Percentiles rank a stretch among this genome's conserved stretches.
Conservation (phyloP, 1,140 invertebrate species). For the Hirudo medicinalis region DNA sequence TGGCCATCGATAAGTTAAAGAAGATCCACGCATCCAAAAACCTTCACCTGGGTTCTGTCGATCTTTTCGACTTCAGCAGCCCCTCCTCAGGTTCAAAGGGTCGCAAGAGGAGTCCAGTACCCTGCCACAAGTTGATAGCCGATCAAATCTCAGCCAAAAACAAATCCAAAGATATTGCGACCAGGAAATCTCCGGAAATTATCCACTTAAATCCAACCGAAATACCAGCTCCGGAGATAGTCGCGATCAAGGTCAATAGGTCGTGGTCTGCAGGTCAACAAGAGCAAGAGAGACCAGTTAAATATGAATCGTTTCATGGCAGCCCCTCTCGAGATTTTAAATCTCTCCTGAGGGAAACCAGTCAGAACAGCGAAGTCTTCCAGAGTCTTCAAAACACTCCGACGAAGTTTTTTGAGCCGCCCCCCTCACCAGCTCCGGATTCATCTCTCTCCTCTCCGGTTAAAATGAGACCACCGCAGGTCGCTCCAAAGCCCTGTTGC, state of each 20-base stretch:
- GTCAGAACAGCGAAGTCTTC: no score
- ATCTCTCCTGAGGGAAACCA: background rate
- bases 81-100: background rate
- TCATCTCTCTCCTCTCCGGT: background rate
- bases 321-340: conserved; percentile 5
- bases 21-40: conserved; percentile 31
- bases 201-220: conserved; percentile 5
- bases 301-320: conserved; percentile 15
- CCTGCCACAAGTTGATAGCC: conserved; percentile 6
- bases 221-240: background rate
- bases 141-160: conserved; percentile 7
- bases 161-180: conserved; percentile 3
- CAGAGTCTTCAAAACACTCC: background rate
- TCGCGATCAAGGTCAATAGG: conserved; percentile 4
- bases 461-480: conserved; percentile 8
- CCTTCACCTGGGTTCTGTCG: background rate
- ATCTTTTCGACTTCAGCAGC: background rate
- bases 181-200: background rate
- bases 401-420: background rate
- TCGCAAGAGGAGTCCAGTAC: background rate
- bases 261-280: conserved; percentile 5
- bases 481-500: conserved; percentile 7
- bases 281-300: background rate
- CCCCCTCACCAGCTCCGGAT: background rate
- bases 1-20: conserved; percentile 92